phyloP scores from a whole-genome alignment of 2,797 vertebrate genomes.

The Cheirogaleus major region DNA sequence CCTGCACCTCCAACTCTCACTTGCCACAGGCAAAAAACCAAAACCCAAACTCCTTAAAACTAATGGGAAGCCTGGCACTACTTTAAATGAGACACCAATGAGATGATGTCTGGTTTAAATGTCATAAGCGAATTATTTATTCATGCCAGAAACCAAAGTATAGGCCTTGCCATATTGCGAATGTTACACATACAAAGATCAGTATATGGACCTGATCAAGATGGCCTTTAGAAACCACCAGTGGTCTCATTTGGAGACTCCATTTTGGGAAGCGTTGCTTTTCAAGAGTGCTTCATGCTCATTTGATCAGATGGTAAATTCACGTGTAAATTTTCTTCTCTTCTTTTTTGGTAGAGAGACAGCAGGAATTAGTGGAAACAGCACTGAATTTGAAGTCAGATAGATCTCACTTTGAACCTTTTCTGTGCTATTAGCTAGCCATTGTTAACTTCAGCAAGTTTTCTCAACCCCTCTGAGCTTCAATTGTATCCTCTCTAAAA shows the following conservation, averaged over 20 bases:
- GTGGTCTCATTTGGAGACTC: not conserved
- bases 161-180: slow-evolving; percentile 30
- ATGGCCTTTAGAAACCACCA: slow-evolving; percentile 3
- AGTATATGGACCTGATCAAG: not conserved
- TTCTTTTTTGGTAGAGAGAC: not conserved
- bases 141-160: slow-evolving; percentile 55
- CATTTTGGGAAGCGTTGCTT: not conserved
- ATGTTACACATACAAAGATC: slow-evolving; percentile 51
- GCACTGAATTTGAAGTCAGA: slow-evolving; percentile 1
- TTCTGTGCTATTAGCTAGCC: slow-evolving; percentile 1
- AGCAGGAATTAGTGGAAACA: not conserved
- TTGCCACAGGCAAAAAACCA: slow-evolving; percentile 48
- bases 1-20: slow-evolving; percentile 32
- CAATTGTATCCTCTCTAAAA: not conserved
- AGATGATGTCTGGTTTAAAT: slow-evolving; percentile 69
- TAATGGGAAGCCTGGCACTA: slow-evolving; percentile 48
- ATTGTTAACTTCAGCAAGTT: not conserved
- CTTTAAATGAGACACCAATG: slow-evolving; percentile 60
- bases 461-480: not conserved
- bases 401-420: not conserved
- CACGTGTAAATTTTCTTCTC: not conserved
- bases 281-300: not conserved
- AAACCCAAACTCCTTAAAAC: slow-evolving; percentile 45
- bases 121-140: slow-evolving; percentile 62
- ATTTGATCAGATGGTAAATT: slow-evolving; percentile 27